These are phyloP conservation scores for Mustelus asterias DNA, from an alignment of 2,113 vertebrate genomes.

Conservation along the genomic window DNA sequence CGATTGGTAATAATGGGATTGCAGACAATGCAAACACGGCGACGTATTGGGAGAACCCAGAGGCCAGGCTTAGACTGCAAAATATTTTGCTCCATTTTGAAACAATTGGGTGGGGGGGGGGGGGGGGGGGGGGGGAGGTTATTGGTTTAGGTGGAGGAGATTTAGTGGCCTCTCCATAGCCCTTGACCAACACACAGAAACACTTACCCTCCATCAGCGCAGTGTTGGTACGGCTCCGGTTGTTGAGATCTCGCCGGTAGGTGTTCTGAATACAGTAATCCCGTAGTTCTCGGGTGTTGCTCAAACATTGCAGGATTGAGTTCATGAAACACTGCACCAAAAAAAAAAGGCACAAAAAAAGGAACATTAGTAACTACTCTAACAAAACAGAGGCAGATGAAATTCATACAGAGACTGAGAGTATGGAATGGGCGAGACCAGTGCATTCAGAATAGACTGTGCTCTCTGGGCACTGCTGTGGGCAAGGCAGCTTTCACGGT, in stretches of 20 bases:
- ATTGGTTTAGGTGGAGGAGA: background rate
- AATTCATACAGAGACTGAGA: background rate
- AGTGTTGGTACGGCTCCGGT: slow-evolving; percentile 60
- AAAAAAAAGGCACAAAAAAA: slow-evolving; percentile 39
- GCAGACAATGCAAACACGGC: background rate
- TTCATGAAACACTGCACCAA: slow-evolving; percentile 89
- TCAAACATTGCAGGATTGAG: slow-evolving; percentile 93
- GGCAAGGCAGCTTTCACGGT: background rate
- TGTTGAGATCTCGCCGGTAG: slow-evolving; percentile 74
- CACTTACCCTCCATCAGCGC: slow-evolving; percentile 79
- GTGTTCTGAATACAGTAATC: slow-evolving; percentile 85
- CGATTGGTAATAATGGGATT: background rate
- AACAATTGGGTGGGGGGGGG: too few relatives aligned
- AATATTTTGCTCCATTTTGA: background rate
- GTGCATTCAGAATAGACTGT: background rate
- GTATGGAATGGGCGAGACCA: background rate
- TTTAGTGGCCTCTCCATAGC: background rate
- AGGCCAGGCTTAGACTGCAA: background rate
- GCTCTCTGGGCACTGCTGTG: too few relatives aligned
- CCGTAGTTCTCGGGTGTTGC: slow-evolving; percentile 83
- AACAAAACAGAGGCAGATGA: background rate
- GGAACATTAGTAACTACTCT: background rate
- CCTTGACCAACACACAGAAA: background rate
- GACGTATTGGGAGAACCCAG: background rate
- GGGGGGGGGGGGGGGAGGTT: background rate